Base-by-base conservation (phyloP, 2,797 vertebrate species). In the Pipistrellus pygmaeus region DNA sequence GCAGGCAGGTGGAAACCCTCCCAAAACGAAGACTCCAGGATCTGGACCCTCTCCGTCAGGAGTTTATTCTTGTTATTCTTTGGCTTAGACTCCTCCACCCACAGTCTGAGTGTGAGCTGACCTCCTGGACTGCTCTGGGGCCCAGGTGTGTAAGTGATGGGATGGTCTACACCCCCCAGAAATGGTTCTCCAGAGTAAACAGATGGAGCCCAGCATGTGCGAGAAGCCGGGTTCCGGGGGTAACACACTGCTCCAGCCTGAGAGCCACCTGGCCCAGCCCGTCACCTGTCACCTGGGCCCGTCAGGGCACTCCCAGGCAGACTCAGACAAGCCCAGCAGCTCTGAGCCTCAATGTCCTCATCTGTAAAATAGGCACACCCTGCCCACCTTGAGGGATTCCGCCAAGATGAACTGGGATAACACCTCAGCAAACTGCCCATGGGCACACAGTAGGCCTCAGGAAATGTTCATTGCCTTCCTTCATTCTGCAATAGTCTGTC, bases 301-400 rank as follows among this genome's bases (percentile, higher is more conserved):
- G 3, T n/a, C 27, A 20, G 48, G 83, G 15, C 5, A 4, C 64
- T 62, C 64, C 46, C 3, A 15, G 44, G 32, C 35, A 44, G 38
- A 25, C 6, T 18, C 10, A 25, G 66, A n/a, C 21, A 30, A 66
- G 44, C 62, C 27, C 20, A 11, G 12, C 6, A 46, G 48, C 66
- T 83, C 53, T 30, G 38, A 77, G 62, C 71, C 78, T 77, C 35
- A 0, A 5, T 62, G 41, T 68, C n/a, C 68, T 68, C 69, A 60
- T n/a, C 83, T 20, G 3, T 17, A 13, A 66, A 13, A 69, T 35
- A 53, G 71, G 77, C 71, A 55, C 8, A 48, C 85, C 14, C 44
- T 0, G 0, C 25, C 38, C n/a, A 10, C 77, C 23, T 27, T 0
- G 6, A 73, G 20, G 17, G 88, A 41, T 1, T 0, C 7, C 0